phyloP scores from a whole-genome alignment of 1,140 invertebrate species.

The Metopolophium dirhodum region DNA sequence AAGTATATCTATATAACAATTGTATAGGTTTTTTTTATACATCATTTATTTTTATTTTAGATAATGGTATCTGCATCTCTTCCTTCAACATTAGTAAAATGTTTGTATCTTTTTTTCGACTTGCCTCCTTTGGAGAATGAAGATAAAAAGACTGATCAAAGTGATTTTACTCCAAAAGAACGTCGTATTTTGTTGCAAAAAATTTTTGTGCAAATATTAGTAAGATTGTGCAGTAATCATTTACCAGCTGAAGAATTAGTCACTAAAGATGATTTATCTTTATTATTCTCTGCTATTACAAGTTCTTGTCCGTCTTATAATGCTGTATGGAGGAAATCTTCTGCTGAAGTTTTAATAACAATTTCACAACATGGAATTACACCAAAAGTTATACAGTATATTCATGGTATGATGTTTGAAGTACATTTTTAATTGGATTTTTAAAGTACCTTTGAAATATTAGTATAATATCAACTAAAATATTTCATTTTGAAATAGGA shows the following conservation, averaged over 20 bases:
- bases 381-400: conserved; percentile 91
- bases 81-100: conserved; percentile 97
- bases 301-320: conserved; percentile 92
- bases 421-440: not conserved
- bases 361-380: conserved; percentile 92
- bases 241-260: conserved; percentile 95
- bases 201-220: conserved; percentile 94
- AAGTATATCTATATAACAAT: conserved; percentile 63
- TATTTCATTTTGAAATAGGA: conserved; percentile 67
- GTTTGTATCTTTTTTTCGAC: conserved; percentile 98
- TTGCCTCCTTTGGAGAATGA: conserved; percentile 86
- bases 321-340: conserved; percentile 94
- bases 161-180: conserved; percentile 90
- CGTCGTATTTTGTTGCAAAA: conserved; percentile 91
- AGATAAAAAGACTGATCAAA: conserved; percentile 69
- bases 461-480: not conserved
- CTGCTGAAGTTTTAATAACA: conserved; percentile 95
- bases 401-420: conserved; percentile 79
- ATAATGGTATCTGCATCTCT: conserved; percentile 94
- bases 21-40: not conserved
- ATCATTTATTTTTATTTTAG: conserved; percentile 64
- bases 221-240: conserved; percentile 88
- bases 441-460: not conserved
- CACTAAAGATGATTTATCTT: conserved; percentile 92
- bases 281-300: conserved; percentile 96